These are phyloP conservation scores for Apeltes quadracus DNA, from an alignment of 2,113 vertebrate genomes.

Conservation along the genomic window DNA sequence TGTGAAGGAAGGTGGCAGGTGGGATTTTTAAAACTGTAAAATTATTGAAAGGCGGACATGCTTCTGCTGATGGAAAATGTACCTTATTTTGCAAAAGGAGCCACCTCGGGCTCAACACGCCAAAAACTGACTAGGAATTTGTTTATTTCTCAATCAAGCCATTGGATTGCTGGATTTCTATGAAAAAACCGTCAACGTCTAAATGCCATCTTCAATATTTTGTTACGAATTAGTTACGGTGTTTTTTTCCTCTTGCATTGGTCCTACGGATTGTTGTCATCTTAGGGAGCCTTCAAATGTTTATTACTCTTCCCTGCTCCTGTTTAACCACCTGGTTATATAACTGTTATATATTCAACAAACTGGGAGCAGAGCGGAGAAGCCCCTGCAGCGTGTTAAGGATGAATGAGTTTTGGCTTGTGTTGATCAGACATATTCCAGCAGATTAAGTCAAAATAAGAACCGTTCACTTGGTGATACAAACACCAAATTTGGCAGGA, in stretches of 20 bases:
- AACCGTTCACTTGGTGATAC: too few relatives aligned
- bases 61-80: constrained; percentile 18
- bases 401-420: constrained; percentile 24
- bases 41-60: constrained; percentile 41
- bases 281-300: not conserved
- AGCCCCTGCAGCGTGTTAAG: constrained; percentile 13
- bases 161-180: constrained; percentile 17
- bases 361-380: constrained; percentile 4
- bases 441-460: too few relatives aligned
- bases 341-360: constrained; percentile 22
- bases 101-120: not conserved
- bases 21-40: constrained; percentile 28
- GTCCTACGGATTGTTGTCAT: not conserved
- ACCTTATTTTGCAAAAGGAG: constrained; percentile 15
- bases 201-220: constrained; percentile 4
- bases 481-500: too few relatives aligned
- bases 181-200: not conserved
- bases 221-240: not conserved
- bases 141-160: too few relatives aligned
- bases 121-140: constrained; percentile 3
- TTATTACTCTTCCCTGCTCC: not conserved
- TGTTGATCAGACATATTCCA: constrained; percentile 18
- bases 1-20: constrained; percentile 5
- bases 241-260: not conserved
- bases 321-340: not conserved